These are phyloP conservation scores for Sesamia nonagrioides DNA, from an alignment of 1,140 invertebrate genomes.

Conservation along the genomic window DNA sequence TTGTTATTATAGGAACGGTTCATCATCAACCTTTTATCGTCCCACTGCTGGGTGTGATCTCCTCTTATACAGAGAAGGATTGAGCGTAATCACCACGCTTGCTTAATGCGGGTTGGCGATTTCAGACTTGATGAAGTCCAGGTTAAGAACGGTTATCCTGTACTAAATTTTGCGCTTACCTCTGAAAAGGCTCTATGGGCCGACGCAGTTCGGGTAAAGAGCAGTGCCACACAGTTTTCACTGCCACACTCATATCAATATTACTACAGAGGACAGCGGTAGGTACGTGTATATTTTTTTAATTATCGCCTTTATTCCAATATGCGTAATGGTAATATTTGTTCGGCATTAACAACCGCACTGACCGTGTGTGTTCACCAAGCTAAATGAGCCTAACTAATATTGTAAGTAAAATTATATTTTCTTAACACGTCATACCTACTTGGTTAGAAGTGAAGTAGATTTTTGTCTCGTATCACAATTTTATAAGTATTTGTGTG, in stretches of 20 bases:
- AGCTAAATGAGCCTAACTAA: constrained; percentile 10
- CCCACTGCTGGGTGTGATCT: no score
- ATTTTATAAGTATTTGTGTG: constrained; percentile 19
- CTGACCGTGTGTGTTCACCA: neutral
- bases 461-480: constrained; percentile 31
- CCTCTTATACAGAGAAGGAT: no score
- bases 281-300: neutral
- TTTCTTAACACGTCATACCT: constrained; percentile 31
- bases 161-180: no score
- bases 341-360: neutral
- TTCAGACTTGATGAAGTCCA: no score
- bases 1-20: no score
- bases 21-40: no score
- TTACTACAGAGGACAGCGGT: neutral
- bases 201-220: no score
- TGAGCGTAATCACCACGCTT: no score
- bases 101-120: no score
- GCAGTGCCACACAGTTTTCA: no score
- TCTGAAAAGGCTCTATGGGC: no score
- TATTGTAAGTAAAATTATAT: constrained; percentile 17
- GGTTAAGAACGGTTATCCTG: no score
- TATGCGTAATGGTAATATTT: neutral
- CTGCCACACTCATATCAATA: neutral
- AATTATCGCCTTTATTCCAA: neutral
- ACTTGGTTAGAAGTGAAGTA: constrained; percentile 43